Evolutionary conservation across 1,140 invertebrate genomes (phyloP).

Genomic region (Charaxes varanes): DNA sequence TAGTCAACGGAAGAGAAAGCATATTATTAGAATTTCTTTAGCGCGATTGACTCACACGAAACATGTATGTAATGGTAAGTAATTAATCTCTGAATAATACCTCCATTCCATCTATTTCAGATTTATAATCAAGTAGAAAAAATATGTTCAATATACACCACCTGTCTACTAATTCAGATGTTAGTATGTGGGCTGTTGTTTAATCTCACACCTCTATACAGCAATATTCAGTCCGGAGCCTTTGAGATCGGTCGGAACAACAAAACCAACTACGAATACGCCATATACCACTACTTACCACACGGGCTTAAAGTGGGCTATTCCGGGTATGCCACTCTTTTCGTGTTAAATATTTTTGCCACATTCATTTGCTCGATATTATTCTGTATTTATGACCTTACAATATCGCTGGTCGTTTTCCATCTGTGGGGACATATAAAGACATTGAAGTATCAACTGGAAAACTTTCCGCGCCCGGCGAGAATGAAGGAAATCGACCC

Average conservation of each 20-base stretch:
- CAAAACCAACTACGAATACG: slow-evolving; percentile 1
- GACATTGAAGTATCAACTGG: slow-evolving; percentile 23
- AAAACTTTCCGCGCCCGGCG: slow-evolving; percentile 23
- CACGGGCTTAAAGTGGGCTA: too few species aligned
- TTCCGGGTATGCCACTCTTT: neutral
- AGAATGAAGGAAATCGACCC: neutral
- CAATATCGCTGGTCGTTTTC: slow-evolving; percentile 23
- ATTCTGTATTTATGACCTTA: slow-evolving; percentile 23
- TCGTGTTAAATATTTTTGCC: slow-evolving; percentile 13
- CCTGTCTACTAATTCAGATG: slow-evolving; percentile 4
- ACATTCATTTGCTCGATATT: slow-evolving; percentile 10
- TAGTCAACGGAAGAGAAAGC: too few species aligned
- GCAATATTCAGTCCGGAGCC: slow-evolving; percentile 11
- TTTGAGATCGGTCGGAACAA: slow-evolving; percentile 1
- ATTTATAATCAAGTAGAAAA: slow-evolving; percentile 11
- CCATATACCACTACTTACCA: slow-evolving; percentile 1
- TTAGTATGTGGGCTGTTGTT: slow-evolving; percentile 2
- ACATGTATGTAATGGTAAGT: too few species aligned
- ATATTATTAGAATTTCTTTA: too few species aligned
- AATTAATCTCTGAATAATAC: too few species aligned
- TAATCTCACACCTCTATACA: slow-evolving; percentile 12
- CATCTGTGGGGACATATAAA: slow-evolving; percentile 34
- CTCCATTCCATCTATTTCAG: too few species aligned
- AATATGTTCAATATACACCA: slow-evolving; percentile 7
- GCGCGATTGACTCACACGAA: too few species aligned